Base-by-base conservation (phyloP, 2,888 invertebrate species). In the Rosalia funebris region DNA sequence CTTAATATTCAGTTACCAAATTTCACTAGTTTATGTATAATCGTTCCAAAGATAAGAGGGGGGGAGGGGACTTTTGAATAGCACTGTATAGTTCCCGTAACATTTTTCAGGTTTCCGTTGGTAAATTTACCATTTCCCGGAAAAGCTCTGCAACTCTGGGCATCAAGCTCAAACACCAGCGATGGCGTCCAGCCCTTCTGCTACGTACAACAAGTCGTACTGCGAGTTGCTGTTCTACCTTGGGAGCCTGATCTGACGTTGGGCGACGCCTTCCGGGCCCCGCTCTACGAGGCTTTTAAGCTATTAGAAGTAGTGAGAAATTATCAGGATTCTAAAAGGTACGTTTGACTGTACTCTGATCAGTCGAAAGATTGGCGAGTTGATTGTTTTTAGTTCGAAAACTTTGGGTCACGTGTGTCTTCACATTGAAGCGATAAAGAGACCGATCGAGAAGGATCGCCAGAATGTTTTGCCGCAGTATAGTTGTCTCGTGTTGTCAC, bases 261-360 rank as follows among this genome's bases (percentile, higher is more conserved):
- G 73, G 91, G 91, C 78, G 97, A 97, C 85, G 96, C 96, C 41
- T 95, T 96, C 81, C 86, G 96, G 73, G 95, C 92, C 3, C 96
- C 97, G 1, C 83, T 98, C 0, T 90, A 91, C 74, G 93, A 95
- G 83, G 91, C 92, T 15, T 98, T 97, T 83, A 89, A 93, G 77
- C 83, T 97, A 65, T 80, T 95, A 52, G 94, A 96, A 82, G 87
- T 91, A 58, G 88, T 97, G 65, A 87, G 92, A 73, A 94, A 95
- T 82, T 94, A 93, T 80, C 89, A 92, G 75, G 87, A 89, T 71
- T 82, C 85, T 20, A 85, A 88, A 34, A 34, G 34, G 7, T 34
- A 34, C 34, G 34, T 3, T 25, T 25, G 25, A 25, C 25, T 25
- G 25, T 7, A 25, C 25, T 7, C 25, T 25, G 25, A 5, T 5